A percentile compares a stretch with the other conserved stretches of the same genome.
Conservation (phyloP, 2,888 invertebrate genomes). For the Polydrusus tereticollis region DNA sequence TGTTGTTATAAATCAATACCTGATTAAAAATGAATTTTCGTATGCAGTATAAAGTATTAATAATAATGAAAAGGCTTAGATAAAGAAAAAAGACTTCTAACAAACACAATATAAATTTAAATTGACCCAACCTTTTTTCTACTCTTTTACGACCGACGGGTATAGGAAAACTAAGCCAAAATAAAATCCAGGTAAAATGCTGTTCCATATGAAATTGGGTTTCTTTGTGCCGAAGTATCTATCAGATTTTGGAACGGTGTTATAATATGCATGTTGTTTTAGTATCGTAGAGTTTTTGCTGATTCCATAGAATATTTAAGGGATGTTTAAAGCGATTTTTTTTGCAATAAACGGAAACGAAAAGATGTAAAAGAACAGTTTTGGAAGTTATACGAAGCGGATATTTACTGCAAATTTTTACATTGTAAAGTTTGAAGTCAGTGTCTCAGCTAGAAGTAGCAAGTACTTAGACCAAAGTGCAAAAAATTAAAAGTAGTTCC, state of each 20-base stretch:
- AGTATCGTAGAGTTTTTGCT: neutral
- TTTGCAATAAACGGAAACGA: no score
- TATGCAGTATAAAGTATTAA: no score
- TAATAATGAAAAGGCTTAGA: neutral
- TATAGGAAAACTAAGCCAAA: neutral
- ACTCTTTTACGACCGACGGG: neutral
- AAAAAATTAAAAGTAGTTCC: no score
- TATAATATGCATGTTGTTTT: neutral
- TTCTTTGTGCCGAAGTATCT: neutral
- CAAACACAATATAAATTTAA: neutral
- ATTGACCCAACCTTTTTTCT: neutral
- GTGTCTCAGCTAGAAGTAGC: no score
- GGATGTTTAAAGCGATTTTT: neutral
- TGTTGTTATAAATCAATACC: no score
- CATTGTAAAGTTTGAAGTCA: neutral
- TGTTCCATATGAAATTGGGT: neutral
- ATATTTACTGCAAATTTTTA: no score
- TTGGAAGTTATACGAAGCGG: no score
- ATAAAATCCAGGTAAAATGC: neutral
- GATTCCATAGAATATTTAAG: neutral
- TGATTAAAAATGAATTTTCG: no score
- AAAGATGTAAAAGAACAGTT: no score
- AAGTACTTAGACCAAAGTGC: no score
- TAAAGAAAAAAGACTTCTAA: neutral
- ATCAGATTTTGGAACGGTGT: neutral